Percentiles rank a stretch among this genome's conserved stretches.
Evolutionary conservation across 2,113 vertebrate genomes (phyloP).

Genomic region (Dicaeum eximium): DNA sequence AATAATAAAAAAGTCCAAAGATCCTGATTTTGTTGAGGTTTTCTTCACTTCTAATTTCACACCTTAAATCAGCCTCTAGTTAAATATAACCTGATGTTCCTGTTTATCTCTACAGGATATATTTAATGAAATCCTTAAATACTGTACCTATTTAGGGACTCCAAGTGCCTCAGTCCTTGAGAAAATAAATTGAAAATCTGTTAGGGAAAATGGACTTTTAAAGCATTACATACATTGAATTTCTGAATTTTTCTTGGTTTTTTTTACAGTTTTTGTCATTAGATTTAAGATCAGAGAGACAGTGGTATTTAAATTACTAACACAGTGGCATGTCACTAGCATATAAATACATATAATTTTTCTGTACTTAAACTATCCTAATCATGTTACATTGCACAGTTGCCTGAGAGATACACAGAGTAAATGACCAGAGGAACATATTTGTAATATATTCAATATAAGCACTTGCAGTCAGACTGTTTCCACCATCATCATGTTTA

Average conservation of each 20-base stretch:
- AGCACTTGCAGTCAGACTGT: background rate
- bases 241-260: background rate
- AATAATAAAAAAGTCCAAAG: background rate
- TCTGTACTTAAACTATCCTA: background rate
- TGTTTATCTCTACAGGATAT: background rate
- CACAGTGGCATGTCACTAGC: background rate
- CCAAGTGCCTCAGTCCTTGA: background rate
- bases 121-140: background rate
- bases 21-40: background rate
- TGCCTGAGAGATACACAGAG: background rate
- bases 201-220: background rate
- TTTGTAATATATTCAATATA: background rate
- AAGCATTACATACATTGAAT: background rate
- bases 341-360: background rate
- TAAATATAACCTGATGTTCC: background rate
- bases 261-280: background rate
- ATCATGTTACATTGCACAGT: background rate
- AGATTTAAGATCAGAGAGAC: background rate
- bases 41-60: background rate
- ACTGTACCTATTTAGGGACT: background rate
- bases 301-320: background rate
- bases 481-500: background rate
- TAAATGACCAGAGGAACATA: background rate
- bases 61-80: background rate
- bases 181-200: background rate